Conservation (phyloP, 2,113 vertebrate genomes). For the Vidua chalybeata region DNA sequence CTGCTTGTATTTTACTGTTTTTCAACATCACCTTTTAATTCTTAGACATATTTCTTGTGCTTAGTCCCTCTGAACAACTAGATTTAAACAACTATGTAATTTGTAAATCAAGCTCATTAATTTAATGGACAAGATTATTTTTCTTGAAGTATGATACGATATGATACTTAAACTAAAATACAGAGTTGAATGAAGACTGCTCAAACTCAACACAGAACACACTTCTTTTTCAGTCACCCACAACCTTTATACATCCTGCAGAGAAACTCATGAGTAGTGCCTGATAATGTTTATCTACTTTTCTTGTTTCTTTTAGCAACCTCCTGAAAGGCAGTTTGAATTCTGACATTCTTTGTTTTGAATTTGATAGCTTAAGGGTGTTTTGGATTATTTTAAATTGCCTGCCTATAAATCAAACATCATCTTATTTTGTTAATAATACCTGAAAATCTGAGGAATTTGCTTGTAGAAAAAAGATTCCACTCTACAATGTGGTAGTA, state of each 20-base stretch:
- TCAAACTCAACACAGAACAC: background rate
- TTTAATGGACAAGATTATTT: background rate
- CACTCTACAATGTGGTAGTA: background rate
- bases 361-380: background rate
- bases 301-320: background rate
- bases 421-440: background rate
- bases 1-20: background rate
- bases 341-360: background rate
- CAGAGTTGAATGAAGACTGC: background rate
- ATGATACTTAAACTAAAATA: background rate
- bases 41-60: background rate
- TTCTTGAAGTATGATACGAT: background rate
- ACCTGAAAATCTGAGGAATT: background rate
- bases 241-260: background rate
- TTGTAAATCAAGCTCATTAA: background rate
- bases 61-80: background rate
- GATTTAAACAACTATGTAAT: background rate
- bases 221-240: background rate
- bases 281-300: background rate
- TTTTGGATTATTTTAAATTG: background rate
- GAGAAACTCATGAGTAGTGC: background rate
- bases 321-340: background rate
- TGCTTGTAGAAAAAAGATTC: background rate
- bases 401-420: background rate
- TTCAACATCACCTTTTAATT: background rate